Base-by-base conservation (phyloP, 2,888 invertebrate genomes). In the Drosophila lacicola region DNA sequence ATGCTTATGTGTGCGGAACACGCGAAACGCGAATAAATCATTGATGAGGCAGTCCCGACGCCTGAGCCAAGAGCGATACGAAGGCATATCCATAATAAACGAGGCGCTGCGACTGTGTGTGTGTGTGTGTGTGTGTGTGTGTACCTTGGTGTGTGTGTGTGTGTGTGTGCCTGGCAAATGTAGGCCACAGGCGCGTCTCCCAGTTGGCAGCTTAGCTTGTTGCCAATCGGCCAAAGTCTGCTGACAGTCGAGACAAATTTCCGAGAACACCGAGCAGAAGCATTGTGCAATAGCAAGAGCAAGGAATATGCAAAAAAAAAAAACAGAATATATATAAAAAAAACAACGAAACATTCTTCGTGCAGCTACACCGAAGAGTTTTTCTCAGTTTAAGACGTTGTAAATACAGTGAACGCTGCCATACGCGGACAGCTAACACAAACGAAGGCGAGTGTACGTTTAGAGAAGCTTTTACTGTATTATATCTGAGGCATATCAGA, bases 21-120 rank as follows among this genome's bases (percentile, higher is more conserved):
- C 85, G 85, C 85, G 89, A 86, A 82, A 78, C 73, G 70, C 88
- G 82, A 85, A 86, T 86, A 86, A 86, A 86, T 86, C 88, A 86
- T 85, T 88, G 84, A 88, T 86, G 87, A 70, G 62, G 62, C 73
- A 55, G 63, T 55, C 64, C 58, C 62, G 42, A 54, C 14, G 36
- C 50, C 44, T 58, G 56, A 49, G 10, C 56, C 56, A 44, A 29
- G 47, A 64, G 61, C 61, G 61, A 73, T 44, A 72, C 49, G 57
- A 58, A 62, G 45, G 34, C 46, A 36, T 49, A 71, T 57, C 34
- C 78, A 61, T 62, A 74, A 68, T 61, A 64, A 64, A 37, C 57
- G 51, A 64, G 61, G 49, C 60, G 44, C 42, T 41, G 14, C 33
- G 2, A 14, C n/a, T 33, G n/a, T 45, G 5, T 42, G 8, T 36